Base-by-base conservation (phyloP, 2,888 invertebrate species). In the Caenorhabditis sinica region DNA sequence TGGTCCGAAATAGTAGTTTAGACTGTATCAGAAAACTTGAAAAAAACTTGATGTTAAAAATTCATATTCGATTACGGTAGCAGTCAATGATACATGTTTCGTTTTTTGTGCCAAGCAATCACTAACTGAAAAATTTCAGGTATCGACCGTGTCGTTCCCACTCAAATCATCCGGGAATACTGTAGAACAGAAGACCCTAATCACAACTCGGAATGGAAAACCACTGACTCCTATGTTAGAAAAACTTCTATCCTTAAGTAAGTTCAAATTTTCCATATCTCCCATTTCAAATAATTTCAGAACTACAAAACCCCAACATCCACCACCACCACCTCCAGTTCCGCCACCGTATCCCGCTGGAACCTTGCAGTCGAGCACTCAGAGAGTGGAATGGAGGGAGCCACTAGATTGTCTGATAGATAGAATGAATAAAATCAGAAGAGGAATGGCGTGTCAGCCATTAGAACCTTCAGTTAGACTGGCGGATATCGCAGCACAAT, bases 401-500 rank as follows among this genome's bases (percentile, higher is more conserved):
- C 85, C 86, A 25, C 45, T 86, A 33, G 83, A 86, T 49, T 79
- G 82, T 40, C 28, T 86, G 13, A 81, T 86, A 33, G 74, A 79
- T 63, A 68, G 79, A 30, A 83, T 86, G 49, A 86, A 86, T 30
- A 45, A 49, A 23, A 75, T 86, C n/a, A 53, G 86, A 36, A n/a
- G 11, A 15, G 63, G 74, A 4, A 49, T 71, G 43, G 80, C 76
- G 20, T 77, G 81, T 58, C 76, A 58, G n/a, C 79, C 77, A 36
- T 60, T 88, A 1, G 77, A 86, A 23, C 86, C 85, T 2, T 85
- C 83, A 8, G 80, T 86, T 4, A 30, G 84, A 56, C 58, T 88
- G 6, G 88, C 88, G 28, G 84, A 83, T 66, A 83, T 82, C 60
- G 85, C 88, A 5, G 86, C 86, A 9, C 66, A 83, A 40, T 88